Conservation (phyloP, 2,888 invertebrate genomes). For the Didymodactylos carnosus region DNA sequence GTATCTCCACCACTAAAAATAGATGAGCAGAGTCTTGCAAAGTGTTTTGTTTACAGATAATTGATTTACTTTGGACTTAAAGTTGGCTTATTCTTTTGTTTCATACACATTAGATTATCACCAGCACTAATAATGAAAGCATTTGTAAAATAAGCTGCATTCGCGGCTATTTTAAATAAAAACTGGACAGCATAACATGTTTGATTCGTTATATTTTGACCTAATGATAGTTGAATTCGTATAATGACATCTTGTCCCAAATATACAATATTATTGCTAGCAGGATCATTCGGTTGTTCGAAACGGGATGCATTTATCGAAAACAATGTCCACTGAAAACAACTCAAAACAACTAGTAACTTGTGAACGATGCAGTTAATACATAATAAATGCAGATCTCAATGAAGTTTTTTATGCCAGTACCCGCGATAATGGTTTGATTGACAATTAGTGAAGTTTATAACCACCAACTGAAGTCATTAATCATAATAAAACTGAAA, state of each 20-base stretch:
- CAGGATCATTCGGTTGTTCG: background rate
- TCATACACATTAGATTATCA: background rate
- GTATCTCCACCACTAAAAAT: background rate
- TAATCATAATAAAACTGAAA: no score
- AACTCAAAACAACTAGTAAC: no score
- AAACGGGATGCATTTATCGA: background rate
- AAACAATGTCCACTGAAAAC: no score
- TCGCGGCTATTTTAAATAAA: background rate
- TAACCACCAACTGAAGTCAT: no score
- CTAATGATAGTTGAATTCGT: background rate
- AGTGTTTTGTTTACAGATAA: background rate
- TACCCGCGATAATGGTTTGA: no score
- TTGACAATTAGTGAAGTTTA: no score
- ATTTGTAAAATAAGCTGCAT: conserved; percentile 2
- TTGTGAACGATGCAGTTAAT: no score
- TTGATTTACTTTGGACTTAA: background rate
- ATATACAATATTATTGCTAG: background rate
- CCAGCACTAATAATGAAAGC: background rate
- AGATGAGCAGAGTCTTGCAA: background rate
- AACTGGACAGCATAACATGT: background rate
- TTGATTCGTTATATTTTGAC: background rate
- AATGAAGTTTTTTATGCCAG: no score
- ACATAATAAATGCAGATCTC: no score
- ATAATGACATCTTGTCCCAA: background rate
- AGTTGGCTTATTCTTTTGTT: conserved; percentile 1